Conservation (phyloP, 2,113 vertebrate species). For the Grammomys surdaster region DNA sequence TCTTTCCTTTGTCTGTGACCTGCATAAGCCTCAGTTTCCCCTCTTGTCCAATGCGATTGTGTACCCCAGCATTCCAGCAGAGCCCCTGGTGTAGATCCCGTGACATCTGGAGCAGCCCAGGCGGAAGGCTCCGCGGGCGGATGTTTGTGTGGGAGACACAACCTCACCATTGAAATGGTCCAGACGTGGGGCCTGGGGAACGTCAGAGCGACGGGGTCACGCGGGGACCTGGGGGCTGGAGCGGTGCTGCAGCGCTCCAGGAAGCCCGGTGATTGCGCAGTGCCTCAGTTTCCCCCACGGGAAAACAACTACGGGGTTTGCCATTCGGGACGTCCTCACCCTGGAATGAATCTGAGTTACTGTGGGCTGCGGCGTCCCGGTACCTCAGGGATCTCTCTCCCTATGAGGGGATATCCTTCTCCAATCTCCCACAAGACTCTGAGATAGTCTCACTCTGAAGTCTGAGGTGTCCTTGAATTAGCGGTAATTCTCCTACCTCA, state of each 20-base stretch:
- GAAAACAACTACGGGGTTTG: background rate
- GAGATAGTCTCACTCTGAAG: background rate
- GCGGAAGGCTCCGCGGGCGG: background rate
- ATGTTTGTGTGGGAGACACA: conserved; percentile 68
- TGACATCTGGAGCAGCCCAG: background rate
- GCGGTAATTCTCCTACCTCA: background rate
- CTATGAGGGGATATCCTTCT: background rate
- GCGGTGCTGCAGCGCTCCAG: background rate
- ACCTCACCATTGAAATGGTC: background rate
- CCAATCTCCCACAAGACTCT: background rate
- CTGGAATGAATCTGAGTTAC: background rate
- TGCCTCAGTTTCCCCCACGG: conserved; percentile 52
- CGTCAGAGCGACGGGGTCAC: conserved; percentile 18
- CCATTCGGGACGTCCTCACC: background rate
- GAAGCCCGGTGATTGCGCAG: rapidly evolving
- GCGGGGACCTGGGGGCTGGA: background rate
- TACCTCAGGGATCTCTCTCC: background rate
- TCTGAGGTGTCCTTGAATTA: background rate
- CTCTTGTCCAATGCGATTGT: background rate
- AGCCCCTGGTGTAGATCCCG: background rate
- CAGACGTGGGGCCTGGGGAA: conserved; percentile 56
- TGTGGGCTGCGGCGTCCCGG: too few relatives aligned
- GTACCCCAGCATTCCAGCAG: background rate
- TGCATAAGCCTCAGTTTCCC: background rate
- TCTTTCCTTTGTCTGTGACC: background rate